phyloP scores from a whole-genome alignment of 1,140 invertebrate genomes.

The Habropoda laboriosa region DNA sequence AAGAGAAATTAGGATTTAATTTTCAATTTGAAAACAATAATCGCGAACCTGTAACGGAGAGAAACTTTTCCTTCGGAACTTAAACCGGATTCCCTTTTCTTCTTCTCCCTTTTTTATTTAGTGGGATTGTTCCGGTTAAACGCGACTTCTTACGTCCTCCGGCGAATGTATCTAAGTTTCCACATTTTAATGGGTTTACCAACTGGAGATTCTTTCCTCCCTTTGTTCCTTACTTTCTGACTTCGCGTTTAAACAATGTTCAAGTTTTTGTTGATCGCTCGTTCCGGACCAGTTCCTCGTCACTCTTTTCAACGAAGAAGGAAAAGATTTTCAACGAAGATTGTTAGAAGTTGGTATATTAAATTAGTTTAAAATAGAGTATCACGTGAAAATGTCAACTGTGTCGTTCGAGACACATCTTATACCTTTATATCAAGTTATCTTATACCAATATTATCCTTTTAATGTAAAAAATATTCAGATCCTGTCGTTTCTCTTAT shows the following conservation, averaged over 20 bases:
- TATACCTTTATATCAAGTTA: too few species aligned
- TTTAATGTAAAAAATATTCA: too few species aligned
- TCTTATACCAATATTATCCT: too few species aligned
- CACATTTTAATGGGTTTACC: conserved; percentile 7
- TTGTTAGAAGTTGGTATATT: too few species aligned
- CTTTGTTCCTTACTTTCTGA: not conserved
- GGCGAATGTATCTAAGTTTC: not conserved
- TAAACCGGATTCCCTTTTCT: not conserved
- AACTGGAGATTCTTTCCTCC: not conserved
- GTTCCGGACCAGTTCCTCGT: not conserved
- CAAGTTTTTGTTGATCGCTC: not conserved
- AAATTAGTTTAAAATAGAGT: too few species aligned
- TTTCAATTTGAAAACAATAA: conserved; percentile 37
- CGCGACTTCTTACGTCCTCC: not conserved
- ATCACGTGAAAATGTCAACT: too few species aligned
- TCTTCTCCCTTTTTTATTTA: not conserved
- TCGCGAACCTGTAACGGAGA: conserved; percentile 5
- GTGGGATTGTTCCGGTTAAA: not conserved
- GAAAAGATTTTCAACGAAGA: too few species aligned
- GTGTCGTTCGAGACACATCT: too few species aligned
- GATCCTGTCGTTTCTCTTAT: too few species aligned
- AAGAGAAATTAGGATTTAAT: conserved; percentile 3
- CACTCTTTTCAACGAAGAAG: not conserved
- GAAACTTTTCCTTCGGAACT: not conserved
- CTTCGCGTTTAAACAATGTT: conserved; percentile 1